Percentiles rank a stretch among this genome's conserved stretches.
phyloP scores from a whole-genome alignment of 2,113 vertebrate species.

The Syngnathoides biaculeatus region DNA sequence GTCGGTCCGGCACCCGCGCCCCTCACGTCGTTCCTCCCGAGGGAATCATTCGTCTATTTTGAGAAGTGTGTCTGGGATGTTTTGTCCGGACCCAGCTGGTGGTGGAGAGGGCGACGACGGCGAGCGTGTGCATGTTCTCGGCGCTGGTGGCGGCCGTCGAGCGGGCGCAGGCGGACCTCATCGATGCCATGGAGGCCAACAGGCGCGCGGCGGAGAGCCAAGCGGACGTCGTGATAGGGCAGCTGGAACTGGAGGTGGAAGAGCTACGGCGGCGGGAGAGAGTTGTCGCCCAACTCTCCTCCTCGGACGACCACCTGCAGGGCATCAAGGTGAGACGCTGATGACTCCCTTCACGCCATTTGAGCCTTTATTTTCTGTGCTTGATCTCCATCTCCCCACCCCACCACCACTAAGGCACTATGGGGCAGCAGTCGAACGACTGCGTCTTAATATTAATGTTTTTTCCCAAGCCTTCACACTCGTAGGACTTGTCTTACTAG shows the following conservation, averaged over 20 bases:
- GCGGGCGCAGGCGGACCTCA: slow-evolving; percentile 55
- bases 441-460: too few species aligned
- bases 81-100: slow-evolving; percentile 30
- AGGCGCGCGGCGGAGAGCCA: slow-evolving; percentile 43
- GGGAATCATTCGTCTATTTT: not conserved
- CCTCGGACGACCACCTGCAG: slow-evolving; percentile 50
- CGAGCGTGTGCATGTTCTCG: slow-evolving; percentile 48
- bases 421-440: too few species aligned
- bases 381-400: too few species aligned
- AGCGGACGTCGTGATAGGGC: slow-evolving; percentile 48
- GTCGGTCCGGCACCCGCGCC: slow-evolving; percentile 26
- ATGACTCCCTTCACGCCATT: too few species aligned
- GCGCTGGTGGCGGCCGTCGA: slow-evolving; percentile 53
- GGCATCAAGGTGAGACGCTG: slow-evolving; percentile 54
- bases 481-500: too few species aligned
- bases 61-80: not conserved
- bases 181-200: slow-evolving; percentile 62
- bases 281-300: slow-evolving; percentile 43
- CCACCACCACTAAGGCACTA: too few species aligned
- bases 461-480: too few species aligned
- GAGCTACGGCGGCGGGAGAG: slow-evolving; percentile 51
- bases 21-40: not conserved
- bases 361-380: too few species aligned
- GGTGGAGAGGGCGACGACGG: slow-evolving; percentile 47
- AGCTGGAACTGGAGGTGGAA: slow-evolving; percentile 65